These are phyloP conservation scores for Porphyrio hochstetteri DNA, from an alignment of 2,113 vertebrate genomes.

Conservation along the genomic window DNA sequence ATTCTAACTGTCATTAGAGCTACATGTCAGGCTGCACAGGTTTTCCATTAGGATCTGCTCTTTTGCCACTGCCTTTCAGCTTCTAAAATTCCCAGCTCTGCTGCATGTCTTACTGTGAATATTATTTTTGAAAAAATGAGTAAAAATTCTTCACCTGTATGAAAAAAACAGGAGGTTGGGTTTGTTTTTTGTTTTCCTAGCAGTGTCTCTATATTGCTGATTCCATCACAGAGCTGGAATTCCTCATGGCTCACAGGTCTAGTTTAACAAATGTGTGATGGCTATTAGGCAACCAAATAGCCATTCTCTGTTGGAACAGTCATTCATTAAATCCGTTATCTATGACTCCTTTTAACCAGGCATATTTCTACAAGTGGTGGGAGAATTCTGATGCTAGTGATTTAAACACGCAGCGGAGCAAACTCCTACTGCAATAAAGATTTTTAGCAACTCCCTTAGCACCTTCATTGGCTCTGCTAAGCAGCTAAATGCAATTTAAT, in stretches of 20 bases:
- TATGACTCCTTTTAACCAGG: not conserved
- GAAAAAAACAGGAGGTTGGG: not conserved
- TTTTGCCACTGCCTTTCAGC: not conserved
- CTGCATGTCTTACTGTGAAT: not conserved
- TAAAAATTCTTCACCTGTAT: not conserved
- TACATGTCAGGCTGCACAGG: not conserved
- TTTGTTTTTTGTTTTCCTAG: not conserved
- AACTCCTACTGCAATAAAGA: not conserved
- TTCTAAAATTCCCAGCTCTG: not conserved
- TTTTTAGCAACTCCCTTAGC: conserved; percentile 30
- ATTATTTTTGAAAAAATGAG: not conserved
- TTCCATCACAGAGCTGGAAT: not conserved
- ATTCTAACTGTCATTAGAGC: not conserved
- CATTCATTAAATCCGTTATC: conserved; percentile 30
- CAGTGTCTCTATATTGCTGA: not conserved
- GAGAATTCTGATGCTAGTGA: conserved; percentile 8
- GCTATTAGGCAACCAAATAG: not conserved
- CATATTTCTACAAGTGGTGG: not conserved
- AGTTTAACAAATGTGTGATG: not conserved
- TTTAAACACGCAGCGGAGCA: conserved; percentile 7
- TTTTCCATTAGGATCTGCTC: not conserved
- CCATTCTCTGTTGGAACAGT: not conserved
- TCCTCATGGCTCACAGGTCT: not conserved
- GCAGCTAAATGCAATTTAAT: conserved; percentile 38
- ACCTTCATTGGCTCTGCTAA: conserved; percentile 26